These are phyloP conservation scores for Micromussa lordhowensis DNA, from an alignment of 92 coral and sea anemone species.

Conservation along the genomic window DNA sequence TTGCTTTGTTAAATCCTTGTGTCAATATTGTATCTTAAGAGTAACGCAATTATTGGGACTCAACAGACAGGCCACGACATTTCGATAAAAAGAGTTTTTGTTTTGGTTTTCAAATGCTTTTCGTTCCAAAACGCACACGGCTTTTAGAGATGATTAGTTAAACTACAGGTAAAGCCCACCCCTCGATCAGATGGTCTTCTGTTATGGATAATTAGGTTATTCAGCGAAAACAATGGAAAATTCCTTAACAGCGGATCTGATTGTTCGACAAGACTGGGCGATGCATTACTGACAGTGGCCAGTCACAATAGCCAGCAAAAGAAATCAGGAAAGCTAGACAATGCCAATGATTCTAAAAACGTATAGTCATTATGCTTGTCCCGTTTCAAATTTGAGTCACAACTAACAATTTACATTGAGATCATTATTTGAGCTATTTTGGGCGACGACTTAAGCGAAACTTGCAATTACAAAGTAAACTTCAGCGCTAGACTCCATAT, in stretches of 20 bases:
- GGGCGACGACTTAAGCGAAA: neutral
- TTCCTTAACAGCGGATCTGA: conserved; percentile 38
- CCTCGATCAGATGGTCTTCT: conserved; percentile 22
- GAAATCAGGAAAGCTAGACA: conserved; percentile 33
- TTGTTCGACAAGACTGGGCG: conserved; percentile 3
- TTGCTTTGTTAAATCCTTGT: conserved; percentile 4
- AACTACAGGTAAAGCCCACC: conserved; percentile 26
- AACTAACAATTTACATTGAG: neutral
- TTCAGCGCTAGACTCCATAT: too few species aligned
- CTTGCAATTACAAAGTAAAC: neutral
- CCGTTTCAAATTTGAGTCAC: neutral
- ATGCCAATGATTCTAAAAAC: conserved; percentile 13
- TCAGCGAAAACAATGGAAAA: conserved; percentile 28
- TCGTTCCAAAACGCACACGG: conserved; percentile 13
- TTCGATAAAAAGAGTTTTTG: neutral
- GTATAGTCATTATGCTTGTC: neutral
- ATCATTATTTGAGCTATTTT: neutral
- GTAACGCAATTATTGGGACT: conserved; percentile 27
- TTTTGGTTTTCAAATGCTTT: conserved; percentile 23
- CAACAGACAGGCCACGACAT: neutral
- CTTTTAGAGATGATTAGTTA: conserved; percentile 18
- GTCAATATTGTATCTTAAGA: conserved; percentile 12
- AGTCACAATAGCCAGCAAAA: conserved; percentile 24
- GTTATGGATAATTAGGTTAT: conserved; percentile 44
- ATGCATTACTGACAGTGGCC: conserved; percentile 23